phyloP scores from a whole-genome alignment of 2,888 invertebrate genomes.

The Leptopterna dolabrata region DNA sequence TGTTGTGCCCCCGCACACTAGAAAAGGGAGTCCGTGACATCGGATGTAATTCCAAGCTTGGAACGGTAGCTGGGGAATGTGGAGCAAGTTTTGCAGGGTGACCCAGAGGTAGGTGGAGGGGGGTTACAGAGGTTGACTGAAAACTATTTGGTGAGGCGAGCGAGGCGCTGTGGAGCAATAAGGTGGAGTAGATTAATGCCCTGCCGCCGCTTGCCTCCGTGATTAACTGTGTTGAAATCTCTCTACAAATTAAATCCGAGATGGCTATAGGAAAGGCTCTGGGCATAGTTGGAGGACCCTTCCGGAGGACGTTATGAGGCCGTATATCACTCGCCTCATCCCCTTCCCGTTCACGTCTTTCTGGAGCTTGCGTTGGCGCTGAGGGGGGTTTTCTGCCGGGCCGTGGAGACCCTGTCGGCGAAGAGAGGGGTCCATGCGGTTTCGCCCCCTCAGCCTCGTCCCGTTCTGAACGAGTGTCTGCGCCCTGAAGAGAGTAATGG shows the following conservation, averaged over 20 bases:
- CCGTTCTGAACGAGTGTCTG: background rate
- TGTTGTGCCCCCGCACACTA: background rate
- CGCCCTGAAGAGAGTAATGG: conserved; percentile 35
- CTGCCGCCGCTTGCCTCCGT: conserved; percentile 39
- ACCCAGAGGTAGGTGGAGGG: background rate
- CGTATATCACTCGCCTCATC: conserved; percentile 48
- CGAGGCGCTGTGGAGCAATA: conserved; percentile 43
- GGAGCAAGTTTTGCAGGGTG: conserved; percentile 31
- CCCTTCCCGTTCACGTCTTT: background rate
- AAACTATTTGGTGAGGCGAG: conserved; percentile 37
- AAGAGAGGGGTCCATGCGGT: background rate
- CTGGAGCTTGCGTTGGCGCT: background rate
- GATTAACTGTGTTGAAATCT: conserved; percentile 57
- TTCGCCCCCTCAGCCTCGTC: background rate
- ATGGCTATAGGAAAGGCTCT: conserved; percentile 41
- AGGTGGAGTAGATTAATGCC: conserved; percentile 55
- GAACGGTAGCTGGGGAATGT: conserved; percentile 31
- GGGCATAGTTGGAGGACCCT: conserved; percentile 53
- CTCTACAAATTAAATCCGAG: conserved; percentile 56
- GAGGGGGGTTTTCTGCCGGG: background rate
- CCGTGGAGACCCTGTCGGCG: background rate
- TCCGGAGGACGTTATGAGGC: conserved; percentile 55
- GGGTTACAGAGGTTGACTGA: conserved; percentile 41
- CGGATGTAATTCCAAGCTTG: background rate
- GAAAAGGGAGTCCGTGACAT: background rate